A percentile compares a stretch with the other conserved stretches of the same genome.
Evolutionary conservation across 37 sponge, comb jelly and placozoan species (phyloP).

Genomic region (Cladorhizidae sp.): DNA sequence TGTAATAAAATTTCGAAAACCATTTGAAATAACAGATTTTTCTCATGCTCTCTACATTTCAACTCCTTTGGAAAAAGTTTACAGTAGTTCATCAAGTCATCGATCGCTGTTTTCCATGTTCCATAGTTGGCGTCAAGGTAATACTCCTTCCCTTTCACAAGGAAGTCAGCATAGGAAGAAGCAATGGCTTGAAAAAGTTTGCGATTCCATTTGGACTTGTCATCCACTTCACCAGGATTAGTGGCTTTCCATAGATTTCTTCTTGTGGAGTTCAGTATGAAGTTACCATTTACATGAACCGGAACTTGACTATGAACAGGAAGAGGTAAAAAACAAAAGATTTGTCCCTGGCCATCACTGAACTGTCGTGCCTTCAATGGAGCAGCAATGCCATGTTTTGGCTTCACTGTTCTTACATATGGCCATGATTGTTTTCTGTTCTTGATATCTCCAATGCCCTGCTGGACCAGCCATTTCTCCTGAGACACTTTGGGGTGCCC

Average conservation of each 20-base stretch:
- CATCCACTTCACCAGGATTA: constrained; percentile 22
- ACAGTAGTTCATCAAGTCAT: constrained; percentile 20
- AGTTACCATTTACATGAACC: constrained; percentile 80
- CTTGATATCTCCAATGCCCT: constrained; percentile 56
- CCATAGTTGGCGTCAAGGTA: not conserved
- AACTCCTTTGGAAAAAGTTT: constrained; percentile 20
- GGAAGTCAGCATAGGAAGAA: constrained; percentile 65
- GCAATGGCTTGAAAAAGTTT: constrained; percentile 45
- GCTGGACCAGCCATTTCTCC: constrained; percentile 60
- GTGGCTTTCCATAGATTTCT: constrained; percentile 51
- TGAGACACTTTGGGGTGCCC: not conserved
- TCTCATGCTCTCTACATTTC: not conserved
- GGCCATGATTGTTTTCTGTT: constrained; percentile 19
- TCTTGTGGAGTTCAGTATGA: constrained; percentile 54
- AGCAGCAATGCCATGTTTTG: constrained; percentile 63
- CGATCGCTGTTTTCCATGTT: not conserved
- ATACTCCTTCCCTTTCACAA: constrained; percentile 5
- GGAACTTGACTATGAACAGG: constrained; percentile 42
- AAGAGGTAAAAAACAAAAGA: constrained; percentile 78
- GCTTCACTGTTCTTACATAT: constrained; percentile 29
- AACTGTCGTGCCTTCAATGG: not conserved
- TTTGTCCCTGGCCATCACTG: not conserved
- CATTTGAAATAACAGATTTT: too few species aligned
- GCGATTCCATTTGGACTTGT: constrained; percentile 57
- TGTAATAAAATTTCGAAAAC: not conserved